phyloP scores from a whole-genome alignment of 2,113 vertebrate genomes.

The Aplodontia rufa region DNA sequence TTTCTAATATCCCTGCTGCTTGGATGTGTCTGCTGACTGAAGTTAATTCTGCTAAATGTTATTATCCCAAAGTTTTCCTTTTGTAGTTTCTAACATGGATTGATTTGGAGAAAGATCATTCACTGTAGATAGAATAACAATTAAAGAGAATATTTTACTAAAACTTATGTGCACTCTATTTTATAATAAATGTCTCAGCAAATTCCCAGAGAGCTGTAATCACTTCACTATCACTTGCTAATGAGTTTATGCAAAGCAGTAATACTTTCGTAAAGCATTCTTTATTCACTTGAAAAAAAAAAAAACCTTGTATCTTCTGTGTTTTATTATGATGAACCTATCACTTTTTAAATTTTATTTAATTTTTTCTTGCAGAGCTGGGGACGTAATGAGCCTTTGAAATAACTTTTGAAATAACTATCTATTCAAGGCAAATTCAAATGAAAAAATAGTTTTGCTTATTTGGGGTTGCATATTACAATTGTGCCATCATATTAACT shows the following conservation, averaged over 20 bases:
- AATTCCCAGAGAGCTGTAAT: not conserved
- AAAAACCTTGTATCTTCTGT: slow-evolving; percentile 7
- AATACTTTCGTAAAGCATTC: slow-evolving; percentile 32
- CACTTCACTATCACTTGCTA: slow-evolving; percentile 43
- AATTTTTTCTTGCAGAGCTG: not conserved
- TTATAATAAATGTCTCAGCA: slow-evolving; percentile 41
- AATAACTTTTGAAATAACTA: too few relatives aligned
- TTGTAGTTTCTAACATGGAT: slow-evolving; percentile 47
- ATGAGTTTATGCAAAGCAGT: slow-evolving; percentile 37
- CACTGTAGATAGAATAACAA: not conserved
- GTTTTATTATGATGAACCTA: slow-evolving; percentile 33
- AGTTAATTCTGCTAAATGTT: slow-evolving; percentile 28
- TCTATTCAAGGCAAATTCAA: slow-evolving; percentile 41
- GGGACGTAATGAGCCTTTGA: slow-evolving; percentile 27
- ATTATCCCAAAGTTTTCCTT: not conserved
- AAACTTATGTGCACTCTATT: slow-evolving; percentile 40
- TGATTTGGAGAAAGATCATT: slow-evolving; percentile 58
- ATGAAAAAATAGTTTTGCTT: slow-evolving; percentile 36
- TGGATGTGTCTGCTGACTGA: not conserved
- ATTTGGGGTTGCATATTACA: not conserved
- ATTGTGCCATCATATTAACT: not conserved
- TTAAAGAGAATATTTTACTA: slow-evolving; percentile 20
- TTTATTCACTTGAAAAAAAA: slow-evolving; percentile 54
- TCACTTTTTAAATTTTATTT: not conserved
- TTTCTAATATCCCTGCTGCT: not conserved